phyloP scores from a whole-genome alignment of 2,888 invertebrate genomes.

The Tanytarsus gracilentus region DNA sequence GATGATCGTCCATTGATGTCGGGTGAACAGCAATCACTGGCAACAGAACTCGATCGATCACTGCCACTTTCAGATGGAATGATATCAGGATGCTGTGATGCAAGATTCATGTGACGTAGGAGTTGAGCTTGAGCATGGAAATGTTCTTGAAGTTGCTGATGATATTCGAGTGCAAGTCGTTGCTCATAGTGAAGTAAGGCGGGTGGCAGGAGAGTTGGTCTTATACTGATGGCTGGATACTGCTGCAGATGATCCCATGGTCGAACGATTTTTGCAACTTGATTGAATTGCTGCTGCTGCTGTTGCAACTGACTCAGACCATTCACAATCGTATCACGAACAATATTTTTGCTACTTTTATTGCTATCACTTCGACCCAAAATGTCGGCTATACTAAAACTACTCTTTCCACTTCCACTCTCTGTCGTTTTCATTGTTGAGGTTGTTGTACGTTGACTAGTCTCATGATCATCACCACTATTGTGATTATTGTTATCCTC shows the following conservation, averaged over 20 bases:
- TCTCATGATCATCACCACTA: slow-evolving; percentile 9
- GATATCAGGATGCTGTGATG: too few species aligned
- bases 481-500: slow-evolving; percentile 4
- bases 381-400: slow-evolving; percentile 85
- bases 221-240: slow-evolving; percentile 42
- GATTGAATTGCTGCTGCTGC: neutral
- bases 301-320: slow-evolving; percentile 1
- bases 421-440: neutral
- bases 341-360: neutral
- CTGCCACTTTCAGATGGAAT: slow-evolving; percentile 56
- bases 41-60: slow-evolving; percentile 63
- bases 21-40: slow-evolving; percentile 70
- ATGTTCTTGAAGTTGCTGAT: slow-evolving; percentile 47
- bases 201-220: slow-evolving; percentile 45
- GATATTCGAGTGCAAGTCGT: slow-evolving; percentile 49
- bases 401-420: slow-evolving; percentile 73
- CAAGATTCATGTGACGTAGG: slow-evolving; percentile 44
- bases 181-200: slow-evolving; percentile 58
- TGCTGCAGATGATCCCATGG: slow-evolving; percentile 70
- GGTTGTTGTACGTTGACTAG: neutral
- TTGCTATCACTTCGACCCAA: slow-evolving; percentile 56
- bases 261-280: slow-evolving; percentile 60
- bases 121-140: slow-evolving; percentile 46
- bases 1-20: slow-evolving; percentile 47
- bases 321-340: slow-evolving; percentile 6